phyloP scores from a whole-genome alignment of 2,888 invertebrate species.

The Drosophila histrio region DNA sequence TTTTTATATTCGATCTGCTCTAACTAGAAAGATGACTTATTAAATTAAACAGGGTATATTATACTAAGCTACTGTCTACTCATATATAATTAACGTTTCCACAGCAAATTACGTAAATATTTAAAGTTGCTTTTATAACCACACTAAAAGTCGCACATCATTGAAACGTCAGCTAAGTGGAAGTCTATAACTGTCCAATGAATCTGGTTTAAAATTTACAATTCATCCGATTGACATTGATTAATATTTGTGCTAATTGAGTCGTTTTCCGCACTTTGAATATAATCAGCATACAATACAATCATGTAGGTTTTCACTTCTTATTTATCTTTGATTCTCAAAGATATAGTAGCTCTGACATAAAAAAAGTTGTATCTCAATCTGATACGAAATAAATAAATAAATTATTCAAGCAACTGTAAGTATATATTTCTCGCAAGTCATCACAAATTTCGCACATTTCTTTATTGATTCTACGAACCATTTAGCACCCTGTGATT shows the following conservation, averaged over 20 bases:
- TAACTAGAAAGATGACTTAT: neutral
- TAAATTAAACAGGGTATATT: neutral
- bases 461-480: neutral
- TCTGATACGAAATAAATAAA: neutral
- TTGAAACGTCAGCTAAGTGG: neutral
- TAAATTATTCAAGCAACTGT: neutral
- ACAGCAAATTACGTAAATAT: slow-evolving; percentile 23
- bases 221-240: slow-evolving; percentile 15
- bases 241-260: slow-evolving; percentile 34
- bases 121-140: slow-evolving; percentile 50
- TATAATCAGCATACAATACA: neutral
- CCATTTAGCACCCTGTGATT: slow-evolving; percentile 4
- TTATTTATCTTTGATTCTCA: neutral
- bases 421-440: neutral
- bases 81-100: slow-evolving; percentile 1
- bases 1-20: neutral
- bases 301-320: neutral
- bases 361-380: neutral
- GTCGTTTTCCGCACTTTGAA: neutral
- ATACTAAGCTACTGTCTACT: neutral
- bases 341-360: neutral
- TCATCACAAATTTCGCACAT: neutral
- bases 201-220: neutral
- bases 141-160: slow-evolving; percentile 38
- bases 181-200: slow-evolving; percentile 5